These are phyloP conservation scores for Linepithema humile DNA, from an alignment of 1,140 invertebrate genomes.

Conservation along the genomic window DNA sequence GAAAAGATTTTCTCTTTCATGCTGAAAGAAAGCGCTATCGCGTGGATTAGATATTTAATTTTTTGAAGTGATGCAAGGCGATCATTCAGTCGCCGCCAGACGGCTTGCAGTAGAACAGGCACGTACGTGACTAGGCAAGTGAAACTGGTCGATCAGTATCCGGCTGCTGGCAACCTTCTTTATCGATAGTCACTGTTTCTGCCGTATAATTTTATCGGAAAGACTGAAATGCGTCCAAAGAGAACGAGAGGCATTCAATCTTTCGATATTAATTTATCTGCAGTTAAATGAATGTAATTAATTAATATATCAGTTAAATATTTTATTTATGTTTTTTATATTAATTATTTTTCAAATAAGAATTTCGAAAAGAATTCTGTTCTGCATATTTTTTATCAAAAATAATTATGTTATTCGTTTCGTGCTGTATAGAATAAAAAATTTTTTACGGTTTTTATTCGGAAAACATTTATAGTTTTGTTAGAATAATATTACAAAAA, in stretches of 20 bases:
- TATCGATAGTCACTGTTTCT: conserved; percentile 20
- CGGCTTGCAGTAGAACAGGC: not conserved
- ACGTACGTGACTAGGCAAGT: not conserved
- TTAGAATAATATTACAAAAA: no score
- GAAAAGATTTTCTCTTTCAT: not conserved
- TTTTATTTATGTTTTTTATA: no score
- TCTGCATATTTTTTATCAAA: no score
- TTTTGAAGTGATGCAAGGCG: conserved; percentile 25
- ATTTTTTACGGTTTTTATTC: no score
- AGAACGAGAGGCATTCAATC: not conserved
- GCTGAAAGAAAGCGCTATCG: not conserved
- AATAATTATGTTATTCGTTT: no score
- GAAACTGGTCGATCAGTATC: conserved; percentile 40
- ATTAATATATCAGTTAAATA: no score
- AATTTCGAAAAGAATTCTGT: no score
- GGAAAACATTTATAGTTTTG: no score
- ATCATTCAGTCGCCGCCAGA: conserved; percentile 31
- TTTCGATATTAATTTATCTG: not conserved
- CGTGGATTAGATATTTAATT: not conserved
- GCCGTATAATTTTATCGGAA: not conserved
- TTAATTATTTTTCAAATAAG: no score
- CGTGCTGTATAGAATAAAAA: no score
- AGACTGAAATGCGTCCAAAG: not conserved
- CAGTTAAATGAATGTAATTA: no score
- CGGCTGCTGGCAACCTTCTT: conserved; percentile 28